Evolutionary conservation across 2,888 invertebrate genomes (phyloP).

Genomic region (Crematogaster levior): DNA sequence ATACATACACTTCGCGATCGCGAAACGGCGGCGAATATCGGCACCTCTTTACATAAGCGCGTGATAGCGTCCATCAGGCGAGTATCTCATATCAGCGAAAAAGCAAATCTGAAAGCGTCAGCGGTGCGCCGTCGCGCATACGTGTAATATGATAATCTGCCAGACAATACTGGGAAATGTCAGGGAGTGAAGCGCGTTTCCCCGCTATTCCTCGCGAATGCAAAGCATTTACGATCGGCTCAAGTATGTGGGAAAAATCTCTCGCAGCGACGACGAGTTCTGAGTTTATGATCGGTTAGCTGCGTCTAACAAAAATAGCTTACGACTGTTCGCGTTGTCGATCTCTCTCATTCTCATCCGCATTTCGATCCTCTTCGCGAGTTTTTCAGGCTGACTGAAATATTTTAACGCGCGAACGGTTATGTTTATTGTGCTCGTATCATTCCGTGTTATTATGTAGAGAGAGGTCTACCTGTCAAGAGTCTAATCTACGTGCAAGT

Average conservation of each 20-base stretch:
- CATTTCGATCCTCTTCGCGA: background rate
- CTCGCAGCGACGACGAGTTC: background rate
- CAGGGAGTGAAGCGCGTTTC: conserved; percentile 51
- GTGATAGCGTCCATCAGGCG: background rate
- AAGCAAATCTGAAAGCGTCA: conserved; percentile 57
- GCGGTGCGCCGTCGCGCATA: conserved; percentile 38
- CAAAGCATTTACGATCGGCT: conserved; percentile 47
- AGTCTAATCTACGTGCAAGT: conserved; percentile 8
- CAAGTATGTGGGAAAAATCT: conserved; percentile 34
- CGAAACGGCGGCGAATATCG: background rate
- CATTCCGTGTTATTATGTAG: conserved; percentile 9
- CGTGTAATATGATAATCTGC: conserved; percentile 71
- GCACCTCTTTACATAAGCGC: background rate
- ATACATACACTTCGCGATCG: background rate
- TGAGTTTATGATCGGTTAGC: conserved; percentile 48
- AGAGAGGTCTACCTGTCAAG: background rate
- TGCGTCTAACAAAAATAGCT: conserved; percentile 41
- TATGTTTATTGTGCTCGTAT: conserved; percentile 33
- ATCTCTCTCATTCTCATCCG: conserved; percentile 22
- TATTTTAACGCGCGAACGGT: conserved; percentile 25
- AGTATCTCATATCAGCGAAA: conserved; percentile 37
- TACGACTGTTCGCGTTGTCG: conserved; percentile 14
- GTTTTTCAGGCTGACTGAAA: conserved; percentile 8
- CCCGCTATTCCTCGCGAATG: conserved; percentile 51
- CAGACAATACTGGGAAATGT: conserved; percentile 66